These are phyloP conservation scores for Tokudaia tokunoshimensis DNA, from an alignment of 2,797 vertebrate genomes.

Conservation along the genomic window DNA sequence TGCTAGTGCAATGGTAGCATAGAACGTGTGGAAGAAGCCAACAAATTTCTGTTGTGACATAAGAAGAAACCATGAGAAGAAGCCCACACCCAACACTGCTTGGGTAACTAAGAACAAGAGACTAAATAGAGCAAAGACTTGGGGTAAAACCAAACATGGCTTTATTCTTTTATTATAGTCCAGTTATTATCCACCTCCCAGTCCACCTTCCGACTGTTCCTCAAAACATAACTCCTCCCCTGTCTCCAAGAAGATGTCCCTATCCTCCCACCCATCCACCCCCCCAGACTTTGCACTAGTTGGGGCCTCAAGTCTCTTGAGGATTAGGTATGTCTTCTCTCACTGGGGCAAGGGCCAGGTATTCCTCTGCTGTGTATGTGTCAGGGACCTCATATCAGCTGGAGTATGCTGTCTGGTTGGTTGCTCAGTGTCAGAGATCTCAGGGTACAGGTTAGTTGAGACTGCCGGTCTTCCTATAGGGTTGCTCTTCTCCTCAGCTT, in stretches of 20 bases:
- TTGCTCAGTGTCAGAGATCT: no score
- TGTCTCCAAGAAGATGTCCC: background rate
- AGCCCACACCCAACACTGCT: background rate
- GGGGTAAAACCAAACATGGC: background rate
- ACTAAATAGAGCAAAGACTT: background rate
- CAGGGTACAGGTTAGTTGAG: no score
- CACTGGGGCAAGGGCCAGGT: background rate
- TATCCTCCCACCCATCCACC: background rate
- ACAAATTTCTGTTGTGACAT: background rate
- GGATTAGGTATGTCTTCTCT: background rate
- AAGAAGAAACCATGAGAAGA: background rate
- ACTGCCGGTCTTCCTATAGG: no score
- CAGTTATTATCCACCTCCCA: background rate
- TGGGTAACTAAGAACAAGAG: background rate
- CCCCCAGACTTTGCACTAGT: background rate
- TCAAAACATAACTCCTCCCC: background rate
- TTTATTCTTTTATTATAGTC: background rate
- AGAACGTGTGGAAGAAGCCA: background rate
- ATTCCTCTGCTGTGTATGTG: background rate
- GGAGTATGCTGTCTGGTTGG: no score
- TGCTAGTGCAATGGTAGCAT: background rate
- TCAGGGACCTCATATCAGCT: background rate
- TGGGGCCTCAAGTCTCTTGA: background rate
- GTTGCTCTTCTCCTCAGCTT: background rate
- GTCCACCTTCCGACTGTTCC: background rate